These are phyloP conservation scores for Emydura subglobosa DNA, from an alignment of 2,113 vertebrate species.

Conservation along the genomic window DNA sequence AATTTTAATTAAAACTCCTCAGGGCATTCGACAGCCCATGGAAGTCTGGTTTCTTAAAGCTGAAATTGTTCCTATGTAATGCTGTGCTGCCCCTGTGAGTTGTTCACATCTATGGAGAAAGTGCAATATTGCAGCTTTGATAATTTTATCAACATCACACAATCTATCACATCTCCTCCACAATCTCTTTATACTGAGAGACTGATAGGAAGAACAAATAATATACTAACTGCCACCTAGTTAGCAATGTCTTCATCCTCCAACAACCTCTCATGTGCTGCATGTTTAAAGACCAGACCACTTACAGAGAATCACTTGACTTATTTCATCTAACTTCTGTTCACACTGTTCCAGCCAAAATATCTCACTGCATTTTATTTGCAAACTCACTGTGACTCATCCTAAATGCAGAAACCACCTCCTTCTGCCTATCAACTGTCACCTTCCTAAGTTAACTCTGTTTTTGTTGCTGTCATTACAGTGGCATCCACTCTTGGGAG, in stretches of 20 bases:
- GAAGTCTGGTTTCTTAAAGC: slow-evolving; percentile 9
- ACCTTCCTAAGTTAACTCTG: background rate
- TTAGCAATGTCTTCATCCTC: background rate
- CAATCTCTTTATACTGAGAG: background rate
- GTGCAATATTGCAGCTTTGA: background rate
- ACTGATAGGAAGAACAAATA: background rate
- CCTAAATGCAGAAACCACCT: background rate
- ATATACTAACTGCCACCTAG: background rate
- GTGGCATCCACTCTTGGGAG: background rate
- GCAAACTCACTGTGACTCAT: slow-evolving; percentile 48
- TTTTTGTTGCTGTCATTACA: background rate
- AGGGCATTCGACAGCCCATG: background rate
- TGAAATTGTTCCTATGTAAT: background rate
- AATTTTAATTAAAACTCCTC: background rate
- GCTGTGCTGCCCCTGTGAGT: background rate
- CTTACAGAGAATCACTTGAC: slow-evolving; percentile 70
- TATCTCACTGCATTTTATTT: slow-evolving; percentile 59
- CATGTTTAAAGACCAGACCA: slow-evolving; percentile 60
- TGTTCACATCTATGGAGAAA: background rate
- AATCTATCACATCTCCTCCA: background rate
- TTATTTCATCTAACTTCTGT: slow-evolving; percentile 61
- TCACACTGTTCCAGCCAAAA: slow-evolving; percentile 67
- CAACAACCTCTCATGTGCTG: slow-evolving; percentile 36
- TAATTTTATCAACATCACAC: background rate
- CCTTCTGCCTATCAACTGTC: slow-evolving; percentile 4